phyloP scores from a whole-genome alignment of 2,888 invertebrate species.

The Ganaspis brasiliensis region DNA sequence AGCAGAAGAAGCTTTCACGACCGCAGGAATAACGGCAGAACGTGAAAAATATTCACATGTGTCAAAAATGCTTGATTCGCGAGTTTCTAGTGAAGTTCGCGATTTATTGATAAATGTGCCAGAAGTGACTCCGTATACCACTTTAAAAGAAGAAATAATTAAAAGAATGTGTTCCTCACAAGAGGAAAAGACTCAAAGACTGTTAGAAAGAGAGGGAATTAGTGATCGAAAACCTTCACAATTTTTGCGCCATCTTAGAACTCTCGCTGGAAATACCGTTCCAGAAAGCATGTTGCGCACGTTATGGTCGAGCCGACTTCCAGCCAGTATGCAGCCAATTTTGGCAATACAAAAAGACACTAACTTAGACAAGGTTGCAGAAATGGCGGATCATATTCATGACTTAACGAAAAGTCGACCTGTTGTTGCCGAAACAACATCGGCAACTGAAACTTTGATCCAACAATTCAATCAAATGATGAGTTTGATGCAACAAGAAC shows the following conservation, averaged over 20 bases:
- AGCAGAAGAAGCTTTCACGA: too few species aligned
- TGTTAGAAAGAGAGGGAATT: not conserved
- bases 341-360: not conserved
- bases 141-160: too few species aligned
- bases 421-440: conserved; percentile 23
- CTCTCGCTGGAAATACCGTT: not conserved
- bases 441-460: not conserved
- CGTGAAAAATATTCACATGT: too few species aligned
- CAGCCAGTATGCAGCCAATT: not conserved
- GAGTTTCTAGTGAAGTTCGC: too few species aligned
- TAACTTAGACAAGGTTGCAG: not conserved
- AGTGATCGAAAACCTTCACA: not conserved
- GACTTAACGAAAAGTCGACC: conserved; percentile 50
- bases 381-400: not conserved
- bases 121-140: too few species aligned
- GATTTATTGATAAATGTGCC: too few species aligned
- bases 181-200: too few species aligned
- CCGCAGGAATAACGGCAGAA: too few species aligned
- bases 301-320: not conserved
- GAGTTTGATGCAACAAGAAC: not conserved
- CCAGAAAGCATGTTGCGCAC: not conserved
- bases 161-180: too few species aligned
- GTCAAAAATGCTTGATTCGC: too few species aligned
- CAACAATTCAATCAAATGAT: not conserved
- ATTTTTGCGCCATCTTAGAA: not conserved